These are phyloP conservation scores for Pagrus major DNA, from an alignment of 2,113 vertebrate genomes.

Conservation along the genomic window DNA sequence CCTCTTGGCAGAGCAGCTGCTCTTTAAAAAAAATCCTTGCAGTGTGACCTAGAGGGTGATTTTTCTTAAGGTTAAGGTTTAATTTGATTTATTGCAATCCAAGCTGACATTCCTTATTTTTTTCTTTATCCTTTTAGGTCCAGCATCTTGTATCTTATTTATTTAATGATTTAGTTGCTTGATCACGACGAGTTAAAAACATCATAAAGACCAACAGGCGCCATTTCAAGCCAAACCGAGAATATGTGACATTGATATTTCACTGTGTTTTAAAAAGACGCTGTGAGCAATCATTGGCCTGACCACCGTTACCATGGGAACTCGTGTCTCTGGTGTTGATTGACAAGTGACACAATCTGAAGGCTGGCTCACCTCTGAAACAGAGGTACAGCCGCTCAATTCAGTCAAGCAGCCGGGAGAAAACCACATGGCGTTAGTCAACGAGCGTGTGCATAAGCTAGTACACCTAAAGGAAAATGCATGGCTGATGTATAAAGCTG, in stretches of 20 bases:
- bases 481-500: conserved; percentile 6
- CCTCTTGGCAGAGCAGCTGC: conserved; percentile 45
- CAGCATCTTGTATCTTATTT: background rate
- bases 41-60: background rate
- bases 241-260: conserved; percentile 28
- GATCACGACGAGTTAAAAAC: conserved; percentile 3
- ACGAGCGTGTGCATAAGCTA: background rate
- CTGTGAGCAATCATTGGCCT: conserved; percentile 52
- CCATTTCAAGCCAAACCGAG: background rate
- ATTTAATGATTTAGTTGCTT: background rate
- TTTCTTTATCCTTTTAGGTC: background rate
- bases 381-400: conserved; percentile 32
- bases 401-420: conserved; percentile 34
- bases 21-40: background rate
- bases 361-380: conserved; percentile 67
- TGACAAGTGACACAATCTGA: conserved; percentile 72
- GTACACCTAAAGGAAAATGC: background rate
- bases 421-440: conserved; percentile 3
- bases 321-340: conserved; percentile 61
- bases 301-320: conserved; percentile 77
- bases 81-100: conserved; percentile 14
- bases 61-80: conserved; percentile 8
- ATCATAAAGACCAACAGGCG: conserved; percentile 1
- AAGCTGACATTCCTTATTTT: background rate
- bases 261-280: conserved; percentile 40